Evolutionary conservation across 1,140 invertebrate genomes (phyloP).

Genomic region (Solenopsis invicta): DNA sequence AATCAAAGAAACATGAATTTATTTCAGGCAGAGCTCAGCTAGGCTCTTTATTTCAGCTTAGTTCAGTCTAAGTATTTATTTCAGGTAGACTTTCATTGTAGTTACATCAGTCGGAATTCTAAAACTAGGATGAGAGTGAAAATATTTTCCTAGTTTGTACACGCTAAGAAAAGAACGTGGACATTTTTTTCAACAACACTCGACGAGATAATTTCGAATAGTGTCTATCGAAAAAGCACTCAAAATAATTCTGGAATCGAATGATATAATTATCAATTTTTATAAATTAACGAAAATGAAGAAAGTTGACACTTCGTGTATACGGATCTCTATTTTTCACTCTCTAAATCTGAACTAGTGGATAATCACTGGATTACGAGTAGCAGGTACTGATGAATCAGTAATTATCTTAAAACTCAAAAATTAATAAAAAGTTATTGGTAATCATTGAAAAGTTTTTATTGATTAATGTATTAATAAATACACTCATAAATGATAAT

Average conservation of each 20-base stretch:
- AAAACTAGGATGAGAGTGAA: neutral
- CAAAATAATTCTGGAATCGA: neutral
- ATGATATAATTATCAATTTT: neutral
- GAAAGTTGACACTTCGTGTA: neutral
- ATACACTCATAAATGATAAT: too few relatives aligned
- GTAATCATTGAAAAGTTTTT: too few relatives aligned
- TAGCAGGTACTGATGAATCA: too few relatives aligned
- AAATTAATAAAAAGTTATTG: too few relatives aligned
- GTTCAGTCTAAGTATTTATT: too few relatives aligned
- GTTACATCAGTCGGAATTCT: neutral
- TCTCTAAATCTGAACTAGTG: too few relatives aligned
- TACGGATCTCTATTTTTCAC: neutral
- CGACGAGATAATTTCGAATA: neutral
- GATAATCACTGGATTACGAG: too few relatives aligned
- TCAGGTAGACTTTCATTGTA: neutral
- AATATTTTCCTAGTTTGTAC: neutral
- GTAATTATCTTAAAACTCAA: too few relatives aligned
- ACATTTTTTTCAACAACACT: neutral
- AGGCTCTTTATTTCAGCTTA: too few relatives aligned
- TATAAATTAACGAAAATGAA: neutral
- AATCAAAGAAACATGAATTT: constrained; percentile 1
- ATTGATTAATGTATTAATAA: too few relatives aligned
- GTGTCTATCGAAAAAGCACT: neutral
- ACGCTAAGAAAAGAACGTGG: neutral
- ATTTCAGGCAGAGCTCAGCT: neutral